Base-by-base conservation (phyloP, 2,797 vertebrate species). In the Jordanella pulchra region DNA sequence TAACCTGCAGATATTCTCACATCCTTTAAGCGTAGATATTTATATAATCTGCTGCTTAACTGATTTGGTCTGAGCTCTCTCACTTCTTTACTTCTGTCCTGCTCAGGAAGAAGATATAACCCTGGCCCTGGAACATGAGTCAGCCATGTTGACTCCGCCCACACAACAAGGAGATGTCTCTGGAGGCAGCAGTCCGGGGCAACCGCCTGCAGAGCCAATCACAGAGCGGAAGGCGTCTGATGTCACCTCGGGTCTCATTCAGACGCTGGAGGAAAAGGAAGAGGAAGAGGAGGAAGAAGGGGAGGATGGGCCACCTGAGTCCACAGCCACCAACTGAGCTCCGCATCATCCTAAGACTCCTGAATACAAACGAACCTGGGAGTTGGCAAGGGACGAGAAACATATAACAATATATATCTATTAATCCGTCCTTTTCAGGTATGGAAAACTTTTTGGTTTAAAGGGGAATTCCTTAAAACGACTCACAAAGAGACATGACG, bases 41-140 rank as follows among this genome's bases (percentile, higher is more conserved):
- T 14, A 14, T 51, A 50, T 7, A 14, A 51, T n/a, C 45, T 50
- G 27, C 51, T 54, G 25, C 35, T n/a, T 27, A 71, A 55, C 53
- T 55, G 61, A 23, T 56, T 53, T 23, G 53, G 13, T 71, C 7
- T 72, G 48, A 67, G 47, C 71, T 30, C 28, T 18, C 44, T 70
- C 44, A 74, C 58, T 54, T n/a, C 23, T 45, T 48, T 17, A 4
- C 23, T 25, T 80, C 75, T 84, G 67, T 80, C 63, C 72, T 53
- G n/a, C 55, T 67, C 86, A 95, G 95, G 94, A 98, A 86, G 97
- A 97, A 81, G 97, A 98, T 48, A 93, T 96, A 71, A 95, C 93
- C 0, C 93, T 98, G 85, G 97, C 95, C 88, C 93, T 96, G 92
- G 97, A 99, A 91, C 92, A 96, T 72, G 97, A 98, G 91, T 93